Evolutionary conservation across 2,797 vertebrate species (phyloP).

Genomic region (Pangasius krempfi): DNA sequence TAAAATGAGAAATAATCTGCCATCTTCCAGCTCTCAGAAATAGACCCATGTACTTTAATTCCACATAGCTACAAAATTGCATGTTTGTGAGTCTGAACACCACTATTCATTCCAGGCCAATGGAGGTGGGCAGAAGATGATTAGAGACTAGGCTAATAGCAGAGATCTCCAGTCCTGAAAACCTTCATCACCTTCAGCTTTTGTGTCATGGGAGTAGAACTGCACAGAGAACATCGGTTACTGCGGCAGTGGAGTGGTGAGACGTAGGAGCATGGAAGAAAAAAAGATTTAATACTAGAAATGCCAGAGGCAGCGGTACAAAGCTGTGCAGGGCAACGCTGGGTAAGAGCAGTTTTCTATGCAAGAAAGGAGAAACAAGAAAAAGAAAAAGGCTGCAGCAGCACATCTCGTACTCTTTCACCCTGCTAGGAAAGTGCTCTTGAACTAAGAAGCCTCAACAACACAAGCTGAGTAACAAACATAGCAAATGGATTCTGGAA

Average conservation of each 20-base stretch:
- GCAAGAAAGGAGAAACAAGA: neutral
- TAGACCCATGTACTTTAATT: neutral
- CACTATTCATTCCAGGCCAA: neutral
- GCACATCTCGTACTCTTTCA: slow-evolving; percentile 19
- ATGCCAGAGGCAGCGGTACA: slow-evolving; percentile 1
- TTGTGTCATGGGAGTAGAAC: slow-evolving; percentile 13
- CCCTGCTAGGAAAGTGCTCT: slow-evolving; percentile 23
- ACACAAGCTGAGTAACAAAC: slow-evolving; percentile 41
- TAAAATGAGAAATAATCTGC: neutral
- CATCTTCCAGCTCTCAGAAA: neutral
- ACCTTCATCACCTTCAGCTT: slow-evolving; percentile 3
- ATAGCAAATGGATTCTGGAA: slow-evolving; percentile 56
- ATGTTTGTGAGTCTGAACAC: neutral
- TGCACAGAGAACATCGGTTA: slow-evolving; percentile 28
- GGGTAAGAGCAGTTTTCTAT: neutral
- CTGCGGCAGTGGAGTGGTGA: slow-evolving; percentile 1
- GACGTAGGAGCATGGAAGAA: neutral
- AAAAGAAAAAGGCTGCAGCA: neutral
- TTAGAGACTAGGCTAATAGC: neutral
- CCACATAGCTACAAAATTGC: neutral
- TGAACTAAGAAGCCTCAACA: slow-evolving; percentile 30
- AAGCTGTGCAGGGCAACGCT: neutral
- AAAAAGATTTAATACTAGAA: slow-evolving; percentile 17
- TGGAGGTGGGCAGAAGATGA: slow-evolving; percentile 11
- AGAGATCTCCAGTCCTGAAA: neutral